These are phyloP conservation scores for Euura saliciscinereae DNA, from an alignment of 1,140 invertebrate genomes.

Conservation along the genomic window DNA sequence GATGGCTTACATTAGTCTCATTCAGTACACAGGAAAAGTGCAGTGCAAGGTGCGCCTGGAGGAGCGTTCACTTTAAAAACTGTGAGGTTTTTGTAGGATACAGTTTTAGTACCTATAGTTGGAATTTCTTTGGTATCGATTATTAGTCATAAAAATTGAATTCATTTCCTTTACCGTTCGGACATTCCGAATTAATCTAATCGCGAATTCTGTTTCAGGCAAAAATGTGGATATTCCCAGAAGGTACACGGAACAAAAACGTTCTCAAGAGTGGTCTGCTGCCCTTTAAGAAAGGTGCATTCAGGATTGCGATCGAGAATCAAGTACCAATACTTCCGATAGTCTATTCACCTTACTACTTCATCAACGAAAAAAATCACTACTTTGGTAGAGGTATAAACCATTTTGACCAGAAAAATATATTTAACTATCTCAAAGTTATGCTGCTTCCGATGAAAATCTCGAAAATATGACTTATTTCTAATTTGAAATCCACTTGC, in stretches of 20 bases:
- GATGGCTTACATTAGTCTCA: too few species aligned
- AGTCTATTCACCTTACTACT: slow-evolving; percentile 73
- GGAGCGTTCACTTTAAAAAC: too few species aligned
- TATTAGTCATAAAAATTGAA: too few species aligned
- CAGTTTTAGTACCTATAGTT: too few species aligned
- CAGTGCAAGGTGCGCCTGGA: too few species aligned
- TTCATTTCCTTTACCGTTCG: too few species aligned
- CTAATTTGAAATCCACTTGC: background rate
- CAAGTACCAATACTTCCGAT: slow-evolving; percentile 76
- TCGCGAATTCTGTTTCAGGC: slow-evolving; percentile 45
- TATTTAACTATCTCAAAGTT: background rate
- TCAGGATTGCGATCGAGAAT: slow-evolving; percentile 73
- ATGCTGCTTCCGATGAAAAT: background rate
- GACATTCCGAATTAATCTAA: too few species aligned
- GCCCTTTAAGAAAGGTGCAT: slow-evolving; percentile 77
- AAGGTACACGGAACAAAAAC: slow-evolving; percentile 44
- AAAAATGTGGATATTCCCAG: slow-evolving; percentile 71
- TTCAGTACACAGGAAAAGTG: too few species aligned
- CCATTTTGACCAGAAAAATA: background rate
- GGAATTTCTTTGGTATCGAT: too few species aligned
- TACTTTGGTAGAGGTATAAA: slow-evolving; percentile 60
- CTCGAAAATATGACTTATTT: slow-evolving; percentile 8
- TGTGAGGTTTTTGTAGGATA: too few species aligned
- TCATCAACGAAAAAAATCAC: slow-evolving; percentile 62
- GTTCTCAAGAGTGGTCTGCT: slow-evolving; percentile 53